phyloP scores from a whole-genome alignment of 2,113 vertebrate genomes.

The Dromaius novaehollandiae region DNA sequence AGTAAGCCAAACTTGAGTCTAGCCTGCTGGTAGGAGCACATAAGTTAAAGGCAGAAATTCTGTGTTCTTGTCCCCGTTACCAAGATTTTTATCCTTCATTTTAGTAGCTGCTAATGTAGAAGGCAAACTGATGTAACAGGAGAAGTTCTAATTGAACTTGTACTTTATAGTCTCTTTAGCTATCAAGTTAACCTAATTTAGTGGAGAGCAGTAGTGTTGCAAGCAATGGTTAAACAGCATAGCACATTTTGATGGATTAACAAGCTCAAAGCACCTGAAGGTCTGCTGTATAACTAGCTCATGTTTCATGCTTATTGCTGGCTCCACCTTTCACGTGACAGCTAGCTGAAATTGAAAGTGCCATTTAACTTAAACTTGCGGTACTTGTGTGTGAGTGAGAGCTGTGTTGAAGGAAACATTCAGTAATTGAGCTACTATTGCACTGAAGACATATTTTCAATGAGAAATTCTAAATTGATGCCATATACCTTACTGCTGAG shows the following conservation, averaged over 20 bases:
- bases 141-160: slow-evolving; percentile 2
- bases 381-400: neutral
- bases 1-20: neutral
- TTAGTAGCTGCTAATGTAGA: neutral
- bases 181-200: neutral
- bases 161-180: neutral
- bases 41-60: neutral
- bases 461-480: neutral
- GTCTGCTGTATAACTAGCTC: neutral
- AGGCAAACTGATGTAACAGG: neutral
- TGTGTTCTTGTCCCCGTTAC: neutral
- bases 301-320: neutral
- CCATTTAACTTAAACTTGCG: neutral
- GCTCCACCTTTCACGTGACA: neutral
- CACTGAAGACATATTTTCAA: neutral
- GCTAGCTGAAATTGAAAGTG: neutral
- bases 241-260: neutral
- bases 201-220: neutral
- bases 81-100: neutral
- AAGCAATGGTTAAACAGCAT: neutral
- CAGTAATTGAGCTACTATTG: neutral
- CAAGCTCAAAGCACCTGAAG: neutral
- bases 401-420: neutral
- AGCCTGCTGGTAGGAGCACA: neutral
- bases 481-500: too few relatives aligned